These are phyloP conservation scores for Drosophila athabasca DNA, from an alignment of 1,140 invertebrate species.

Conservation along the genomic window DNA sequence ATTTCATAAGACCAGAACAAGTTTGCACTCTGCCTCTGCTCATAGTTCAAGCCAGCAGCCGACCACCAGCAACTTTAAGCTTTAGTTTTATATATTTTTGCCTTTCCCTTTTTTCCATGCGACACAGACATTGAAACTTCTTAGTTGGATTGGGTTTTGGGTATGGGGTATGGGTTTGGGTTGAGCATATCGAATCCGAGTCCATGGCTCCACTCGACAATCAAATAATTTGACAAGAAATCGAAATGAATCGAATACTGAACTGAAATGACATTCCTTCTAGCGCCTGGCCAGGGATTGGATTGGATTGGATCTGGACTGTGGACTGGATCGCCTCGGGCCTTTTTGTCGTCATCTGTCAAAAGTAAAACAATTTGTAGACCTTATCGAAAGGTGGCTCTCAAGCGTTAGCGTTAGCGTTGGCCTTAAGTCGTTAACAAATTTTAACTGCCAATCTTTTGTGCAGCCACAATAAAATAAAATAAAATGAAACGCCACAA, in stretches of 20 bases:
- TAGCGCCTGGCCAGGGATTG: constrained; percentile 58
- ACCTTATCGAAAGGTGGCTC: constrained; percentile 68
- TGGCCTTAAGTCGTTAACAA: constrained; percentile 76
- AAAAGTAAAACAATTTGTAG: constrained; percentile 59
- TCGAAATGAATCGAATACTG: constrained; percentile 8
- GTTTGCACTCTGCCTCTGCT: constrained; percentile 46
- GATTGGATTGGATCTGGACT: constrained; percentile 1
- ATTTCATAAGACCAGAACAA: constrained; percentile 62
- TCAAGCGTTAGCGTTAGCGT: constrained; percentile 32
- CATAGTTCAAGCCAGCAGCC: constrained; percentile 49
- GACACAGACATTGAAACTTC: constrained; percentile 67
- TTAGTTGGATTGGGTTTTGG: constrained; percentile 39
- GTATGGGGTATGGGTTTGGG: no score
- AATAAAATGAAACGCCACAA: constrained; percentile 43
- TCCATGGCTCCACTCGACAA: constrained; percentile 64
- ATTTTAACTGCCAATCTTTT: constrained; percentile 70
- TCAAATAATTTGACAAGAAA: constrained; percentile 62
- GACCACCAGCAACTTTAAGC: constrained; percentile 42
- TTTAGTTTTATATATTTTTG: constrained; percentile 60
- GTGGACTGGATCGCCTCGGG: constrained; percentile 41
- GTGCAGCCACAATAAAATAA: constrained; percentile 63
- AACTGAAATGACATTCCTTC: constrained; percentile 68
- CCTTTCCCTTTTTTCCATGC: constrained; percentile 72
- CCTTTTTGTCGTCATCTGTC: constrained; percentile 63
- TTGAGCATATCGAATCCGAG: constrained; percentile 59